Evolutionary conservation across 2,888 invertebrate genomes (phyloP), one percentile per base, ranked within the genome.

Genomic region (Trichogramma evanescens): DNA sequence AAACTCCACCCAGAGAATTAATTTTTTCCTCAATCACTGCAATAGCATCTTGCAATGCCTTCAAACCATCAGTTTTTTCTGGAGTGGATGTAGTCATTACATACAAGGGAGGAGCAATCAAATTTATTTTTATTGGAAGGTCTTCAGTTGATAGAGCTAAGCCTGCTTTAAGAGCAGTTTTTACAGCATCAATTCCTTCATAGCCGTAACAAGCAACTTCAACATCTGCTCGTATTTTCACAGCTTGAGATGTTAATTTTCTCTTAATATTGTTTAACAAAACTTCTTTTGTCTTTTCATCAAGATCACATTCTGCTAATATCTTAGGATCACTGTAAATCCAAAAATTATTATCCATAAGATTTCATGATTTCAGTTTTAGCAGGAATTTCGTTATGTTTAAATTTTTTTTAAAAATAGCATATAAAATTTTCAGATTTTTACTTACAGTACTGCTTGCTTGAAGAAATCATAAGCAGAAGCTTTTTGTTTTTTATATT

Each of bases 1-100:
- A 97, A 62, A 93, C 93, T 48, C 99, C 99, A 40, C 94, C 95
- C 8, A 88, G 82, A 10, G 84, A 83, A 26, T 83, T 85, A 65
- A 99, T 99, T 63, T 87, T 89, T 63, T 85, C 84, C 72, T 91
- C 85, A 64, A 99, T 95, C 71, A 87, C 87, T 66, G 91, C 90
- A 63, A 98, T 91, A 10, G 96, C 96, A 67, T 89, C 87, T 72
- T 93, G 90, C 54, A 99, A 80, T 5, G 92, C 89, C 79, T 90
- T 91, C 51, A 99, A 82, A 3, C 98, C 98, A 70, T 96, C 95
- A 53, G 88, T 84, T 75, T 95, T 92, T 76, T 99, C 99, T 40
- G 98, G 91, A 0, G 99, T 99, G 41, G 96, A 94, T 50, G 98
- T 97, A 10, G 98, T 99, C 87, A 99, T 95, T 62, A 99, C 97